phyloP scores from a whole-genome alignment of 2,113 vertebrate species.

The Crotalus horridus region DNA sequence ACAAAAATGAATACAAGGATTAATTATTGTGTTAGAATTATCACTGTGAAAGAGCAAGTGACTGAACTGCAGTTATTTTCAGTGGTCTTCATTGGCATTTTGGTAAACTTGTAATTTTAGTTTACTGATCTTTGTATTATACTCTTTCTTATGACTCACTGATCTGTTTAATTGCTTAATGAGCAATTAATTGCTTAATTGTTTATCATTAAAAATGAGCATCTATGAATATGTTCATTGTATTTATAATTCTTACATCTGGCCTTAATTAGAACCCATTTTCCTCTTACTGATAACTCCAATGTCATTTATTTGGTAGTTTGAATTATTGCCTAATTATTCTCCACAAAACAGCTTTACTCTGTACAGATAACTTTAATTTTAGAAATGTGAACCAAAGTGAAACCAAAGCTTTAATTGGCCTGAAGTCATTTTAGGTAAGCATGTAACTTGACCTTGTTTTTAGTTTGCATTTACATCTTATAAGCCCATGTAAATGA shows the following conservation, averaged over 20 bases:
- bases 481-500: constrained; percentile 38
- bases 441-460: constrained; percentile 2
- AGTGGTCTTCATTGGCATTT: no score
- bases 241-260: neutral
- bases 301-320: neutral
- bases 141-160: neutral
- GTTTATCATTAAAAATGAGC: neutral
- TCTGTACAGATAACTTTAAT: neutral
- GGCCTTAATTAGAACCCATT: neutral
- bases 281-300: neutral
- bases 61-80: no score
- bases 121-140: neutral
- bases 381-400: neutral
- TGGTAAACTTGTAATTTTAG: no score
- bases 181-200: neutral
- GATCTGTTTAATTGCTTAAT: neutral
- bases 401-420: constrained; percentile 25
- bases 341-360: neutral
- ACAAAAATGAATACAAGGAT: no score
- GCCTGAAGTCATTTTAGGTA: constrained; percentile 47
- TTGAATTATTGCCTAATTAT: accelerated
- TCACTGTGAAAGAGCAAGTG: no score
- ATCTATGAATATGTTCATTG: neutral
- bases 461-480: constrained; percentile 33
- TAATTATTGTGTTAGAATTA: no score